phyloP scores from a whole-genome alignment of 1,140 invertebrate genomes.

The Drosophila asahinai region DNA sequence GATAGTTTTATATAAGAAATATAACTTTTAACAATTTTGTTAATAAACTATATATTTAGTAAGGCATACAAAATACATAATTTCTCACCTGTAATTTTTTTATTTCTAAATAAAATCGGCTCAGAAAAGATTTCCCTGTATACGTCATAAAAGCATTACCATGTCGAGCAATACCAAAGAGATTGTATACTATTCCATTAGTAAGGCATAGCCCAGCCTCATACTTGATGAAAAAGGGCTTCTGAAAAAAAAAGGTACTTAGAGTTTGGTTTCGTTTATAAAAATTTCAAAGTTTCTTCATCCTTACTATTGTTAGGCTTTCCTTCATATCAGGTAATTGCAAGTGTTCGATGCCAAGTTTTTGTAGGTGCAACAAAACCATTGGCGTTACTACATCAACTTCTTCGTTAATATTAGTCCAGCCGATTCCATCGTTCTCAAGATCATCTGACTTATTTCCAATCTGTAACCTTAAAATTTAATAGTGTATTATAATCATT shows the following conservation, averaged over 20 bases:
- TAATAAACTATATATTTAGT: too few species aligned
- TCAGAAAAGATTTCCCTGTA: slow-evolving; percentile 68
- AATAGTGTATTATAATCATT: neutral
- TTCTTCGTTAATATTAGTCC: slow-evolving; percentile 77
- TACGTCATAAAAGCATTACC: slow-evolving; percentile 77
- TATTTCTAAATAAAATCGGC: slow-evolving; percentile 69
- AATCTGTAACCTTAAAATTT: neutral
- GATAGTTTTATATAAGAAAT: too few species aligned
- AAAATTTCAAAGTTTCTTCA: slow-evolving; percentile 10
- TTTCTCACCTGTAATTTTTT: slow-evolving; percentile 67
- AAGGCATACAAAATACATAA: too few species aligned
- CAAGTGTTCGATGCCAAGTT: slow-evolving; percentile 65
- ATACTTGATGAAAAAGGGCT: slow-evolving; percentile 69
- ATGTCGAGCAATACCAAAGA: slow-evolving; percentile 62
- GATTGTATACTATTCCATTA: slow-evolving; percentile 78
- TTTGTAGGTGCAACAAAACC: slow-evolving; percentile 69
- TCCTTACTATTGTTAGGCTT: slow-evolving; percentile 55
- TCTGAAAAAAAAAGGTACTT: slow-evolving; percentile 40
- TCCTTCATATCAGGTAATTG: slow-evolving; percentile 73
- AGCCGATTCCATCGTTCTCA: slow-evolving; percentile 53
- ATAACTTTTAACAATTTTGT: too few species aligned
- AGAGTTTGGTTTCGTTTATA: neutral
- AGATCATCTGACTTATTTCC: slow-evolving; percentile 15
- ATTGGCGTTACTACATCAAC: slow-evolving; percentile 77
- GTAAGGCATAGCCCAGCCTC: slow-evolving; percentile 61